phyloP scores from a whole-genome alignment of 2,113 vertebrate genomes.

The Tragulus kanchil region DNA sequence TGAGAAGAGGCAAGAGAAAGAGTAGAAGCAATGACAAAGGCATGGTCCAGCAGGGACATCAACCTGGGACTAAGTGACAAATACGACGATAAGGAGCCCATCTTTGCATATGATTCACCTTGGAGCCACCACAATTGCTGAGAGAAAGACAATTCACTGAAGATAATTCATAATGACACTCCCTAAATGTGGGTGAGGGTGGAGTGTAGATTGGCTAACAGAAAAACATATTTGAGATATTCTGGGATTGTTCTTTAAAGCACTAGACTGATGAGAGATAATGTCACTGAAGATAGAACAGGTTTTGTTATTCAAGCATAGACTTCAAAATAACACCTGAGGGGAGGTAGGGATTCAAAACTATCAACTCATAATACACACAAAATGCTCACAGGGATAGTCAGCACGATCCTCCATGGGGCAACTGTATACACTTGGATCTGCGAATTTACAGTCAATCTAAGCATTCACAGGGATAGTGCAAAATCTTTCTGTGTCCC shows the following conservation, averaged over 20 bases:
- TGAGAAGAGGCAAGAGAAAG: neutral
- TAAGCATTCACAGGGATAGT: no score
- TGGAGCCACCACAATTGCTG: neutral
- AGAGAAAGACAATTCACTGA: neutral
- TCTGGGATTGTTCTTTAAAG: neutral
- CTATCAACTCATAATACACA: neutral
- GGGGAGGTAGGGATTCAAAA: neutral
- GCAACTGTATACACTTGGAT: neutral
- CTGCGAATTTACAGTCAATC: conserved; percentile 1
- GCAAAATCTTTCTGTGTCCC: no score
- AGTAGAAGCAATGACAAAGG: no score
- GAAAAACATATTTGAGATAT: neutral
- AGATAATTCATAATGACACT: neutral
- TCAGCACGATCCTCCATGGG: neutral
- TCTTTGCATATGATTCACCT: neutral
- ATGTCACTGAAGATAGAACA: neutral
- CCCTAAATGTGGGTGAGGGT: neutral
- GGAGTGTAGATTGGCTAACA: neutral
- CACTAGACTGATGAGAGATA: neutral
- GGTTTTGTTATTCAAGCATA: conserved; percentile 46
- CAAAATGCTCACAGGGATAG: neutral
- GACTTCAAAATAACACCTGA: neutral
- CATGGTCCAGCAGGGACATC: no score
- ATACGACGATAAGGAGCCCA: no score
- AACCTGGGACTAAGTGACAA: neutral